Evolutionary conservation across 1,140 invertebrate species (phyloP).

Genomic region (Neoseiulus cucumeris): DNA sequence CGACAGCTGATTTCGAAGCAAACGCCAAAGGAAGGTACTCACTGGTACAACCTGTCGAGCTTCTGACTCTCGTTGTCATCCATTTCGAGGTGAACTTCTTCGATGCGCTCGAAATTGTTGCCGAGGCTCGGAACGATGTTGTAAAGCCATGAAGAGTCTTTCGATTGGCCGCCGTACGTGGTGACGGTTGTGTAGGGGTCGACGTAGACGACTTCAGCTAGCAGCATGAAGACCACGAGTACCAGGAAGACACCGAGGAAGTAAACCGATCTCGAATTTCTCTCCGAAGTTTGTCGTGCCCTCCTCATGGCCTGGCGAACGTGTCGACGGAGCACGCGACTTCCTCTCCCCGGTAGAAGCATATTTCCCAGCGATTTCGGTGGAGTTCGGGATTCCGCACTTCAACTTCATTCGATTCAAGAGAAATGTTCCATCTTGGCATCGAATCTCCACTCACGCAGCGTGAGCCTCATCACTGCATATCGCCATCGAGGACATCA

Average conservation of each 20-base stretch:
- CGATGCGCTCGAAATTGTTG: not conserved
- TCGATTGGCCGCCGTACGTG: not conserved
- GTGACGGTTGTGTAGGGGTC: not conserved
- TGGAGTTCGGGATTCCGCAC: not conserved
- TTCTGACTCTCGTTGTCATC: not conserved
- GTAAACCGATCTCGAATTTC: not conserved
- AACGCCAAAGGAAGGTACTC: too few relatives aligned
- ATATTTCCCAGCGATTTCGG: not conserved
- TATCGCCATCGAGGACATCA: not conserved
- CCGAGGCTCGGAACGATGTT: not conserved
- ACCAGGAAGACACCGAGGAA: not conserved
- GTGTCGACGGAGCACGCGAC: not conserved
- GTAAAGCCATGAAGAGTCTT: conserved; percentile 2
- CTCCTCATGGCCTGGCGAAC: not conserved
- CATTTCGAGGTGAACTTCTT: conserved; percentile 7
- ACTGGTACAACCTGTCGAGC: conserved; percentile 3
- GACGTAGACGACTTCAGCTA: conserved; percentile 7
- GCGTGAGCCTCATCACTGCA: not conserved
- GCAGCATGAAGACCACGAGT: not conserved
- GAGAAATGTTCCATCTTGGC: not conserved
- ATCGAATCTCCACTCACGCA: not conserved
- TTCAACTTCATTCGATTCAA: not conserved
- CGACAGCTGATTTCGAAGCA: too few relatives aligned
- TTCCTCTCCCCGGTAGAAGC: not conserved
- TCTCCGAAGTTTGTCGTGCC: not conserved